A percentile compares a stretch with the other conserved stretches of the same genome.
These are phyloP conservation scores for Rhinoptilus africanus DNA, from an alignment of 2,113 vertebrate genomes.

Conservation along the genomic window DNA sequence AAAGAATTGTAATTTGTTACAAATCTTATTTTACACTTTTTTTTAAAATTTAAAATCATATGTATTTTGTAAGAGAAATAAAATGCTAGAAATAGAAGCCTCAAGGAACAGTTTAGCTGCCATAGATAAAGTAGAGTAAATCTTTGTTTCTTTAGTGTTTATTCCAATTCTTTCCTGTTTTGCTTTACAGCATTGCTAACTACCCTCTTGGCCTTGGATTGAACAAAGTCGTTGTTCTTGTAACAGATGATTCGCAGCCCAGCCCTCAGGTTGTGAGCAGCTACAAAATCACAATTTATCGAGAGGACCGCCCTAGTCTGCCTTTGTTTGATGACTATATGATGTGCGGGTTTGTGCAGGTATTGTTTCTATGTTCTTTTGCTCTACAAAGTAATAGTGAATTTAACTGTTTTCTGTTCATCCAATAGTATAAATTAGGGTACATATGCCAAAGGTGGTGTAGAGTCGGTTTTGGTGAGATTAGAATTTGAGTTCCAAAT, in stretches of 20 bases:
- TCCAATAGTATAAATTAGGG: background rate
- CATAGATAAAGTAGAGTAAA: background rate
- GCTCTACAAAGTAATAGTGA: background rate
- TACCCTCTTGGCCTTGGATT: conserved; percentile 88
- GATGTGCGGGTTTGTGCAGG: conserved; percentile 90
- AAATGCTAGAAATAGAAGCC: background rate
- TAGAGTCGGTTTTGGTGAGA: background rate
- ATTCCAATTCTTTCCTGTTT: background rate
- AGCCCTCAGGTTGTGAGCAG: conserved; percentile 74
- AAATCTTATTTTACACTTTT: background rate
- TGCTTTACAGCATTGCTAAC: conserved; percentile 77
- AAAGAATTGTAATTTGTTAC: background rate
- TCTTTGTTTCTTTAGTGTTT: background rate
- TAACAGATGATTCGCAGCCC: conserved; percentile 72
- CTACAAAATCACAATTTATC: conserved; percentile 86
- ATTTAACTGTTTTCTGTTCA: background rate
- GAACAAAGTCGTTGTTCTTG: conserved; percentile 83
- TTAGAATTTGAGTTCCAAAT: background rate
- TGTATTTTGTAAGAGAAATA: background rate
- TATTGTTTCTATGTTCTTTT: conserved; percentile 52
- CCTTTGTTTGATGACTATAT: conserved; percentile 89
- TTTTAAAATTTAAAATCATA: background rate
- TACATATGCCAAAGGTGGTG: background rate
- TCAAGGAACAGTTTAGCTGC: background rate
- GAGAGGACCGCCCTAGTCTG: conserved; percentile 90